Base-by-base conservation (phyloP, 64 coral and sea anemone genomes). In the Dendronephthya gigantea region DNA sequence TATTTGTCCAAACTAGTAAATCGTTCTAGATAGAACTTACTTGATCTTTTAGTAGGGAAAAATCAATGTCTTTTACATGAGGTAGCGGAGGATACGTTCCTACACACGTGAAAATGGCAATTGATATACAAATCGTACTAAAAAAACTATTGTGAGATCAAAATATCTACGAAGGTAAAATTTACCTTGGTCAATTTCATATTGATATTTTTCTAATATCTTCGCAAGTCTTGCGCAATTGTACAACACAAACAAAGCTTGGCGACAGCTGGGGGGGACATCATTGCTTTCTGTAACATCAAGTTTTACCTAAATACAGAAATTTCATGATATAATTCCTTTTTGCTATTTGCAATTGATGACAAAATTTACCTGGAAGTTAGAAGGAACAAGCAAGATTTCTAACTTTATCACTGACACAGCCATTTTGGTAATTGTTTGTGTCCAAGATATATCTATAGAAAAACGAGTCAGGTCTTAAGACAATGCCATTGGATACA, bases 151-250 rank as follows among this genome's bases (percentile, higher is more conserved):
- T 30, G 29, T n/a, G n/a, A n/a, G n/a, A n/a, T n/a, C n/a, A n/a
- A n/a, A n/a, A n/a, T n/a, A n/a, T n/a, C n/a, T n/a, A n/a, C n/a
- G n/a, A n/a, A 30, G 6, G 19, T 66, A 66, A 66, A 66, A 22
- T 79, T 11, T 79, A 79, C 72, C 72, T 79, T 34, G 30, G 15
- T 29, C 72, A 35, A 13, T 15, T 36, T 34, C 27, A 9, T 33
- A 1, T 7, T 35, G 30, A 39, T 79, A 79, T 36, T 79, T 34
- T 15, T 79, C 72, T 17, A 79, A 36, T 11, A 79, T 79, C 36
- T 79, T 79, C 32, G 72, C 72, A 36, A 79, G 72, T 79, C 72
- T 79, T 35, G 72, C 72, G 36, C 72, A 79, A 19, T 79, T 79
- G 32, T 79, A 79, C 25, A 79, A 29, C 15, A 79, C 72, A 79